Conservation (phyloP, 2,797 vertebrate species). For the Cynopterus sphinx region DNA sequence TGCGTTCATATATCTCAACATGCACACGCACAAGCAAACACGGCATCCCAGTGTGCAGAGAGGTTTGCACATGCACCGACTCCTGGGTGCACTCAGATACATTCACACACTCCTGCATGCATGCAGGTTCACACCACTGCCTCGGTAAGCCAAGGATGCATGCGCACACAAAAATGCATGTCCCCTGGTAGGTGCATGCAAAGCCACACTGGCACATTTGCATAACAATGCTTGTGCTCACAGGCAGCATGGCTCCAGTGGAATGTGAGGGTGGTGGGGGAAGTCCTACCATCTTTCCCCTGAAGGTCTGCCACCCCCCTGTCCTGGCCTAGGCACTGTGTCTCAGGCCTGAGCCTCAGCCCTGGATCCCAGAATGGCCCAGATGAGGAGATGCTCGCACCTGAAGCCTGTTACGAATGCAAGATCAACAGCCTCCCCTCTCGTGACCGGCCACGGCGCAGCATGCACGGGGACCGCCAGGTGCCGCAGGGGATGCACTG, state of each 20-base stretch:
- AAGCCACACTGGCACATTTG: neutral
- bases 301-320: neutral
- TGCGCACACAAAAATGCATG: too few species aligned
- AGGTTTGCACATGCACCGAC: fast-evolving
- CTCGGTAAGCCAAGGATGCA: neutral
- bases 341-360: conserved; percentile 91
- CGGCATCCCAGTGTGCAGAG: fast-evolving
- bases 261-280: neutral
- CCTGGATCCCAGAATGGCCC: conserved; percentile 78
- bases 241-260: neutral
- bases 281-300: neutral
- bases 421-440: conserved; percentile 93
- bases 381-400: conserved; percentile 89
- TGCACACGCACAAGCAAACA: neutral
- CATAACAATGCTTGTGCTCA: neutral
- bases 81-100: neutral
- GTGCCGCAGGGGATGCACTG: conserved; percentile 59
- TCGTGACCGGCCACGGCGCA: conserved; percentile 88
- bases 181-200: too few species aligned
- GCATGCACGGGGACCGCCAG: conserved; percentile 82
- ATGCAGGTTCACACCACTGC: neutral
- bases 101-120: neutral
- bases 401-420: conserved; percentile 95
- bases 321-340: conserved; percentile 89
- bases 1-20: neutral